Evolutionary conservation across 2,113 vertebrate genomes (phyloP).

Genomic region (Parus major): DNA sequence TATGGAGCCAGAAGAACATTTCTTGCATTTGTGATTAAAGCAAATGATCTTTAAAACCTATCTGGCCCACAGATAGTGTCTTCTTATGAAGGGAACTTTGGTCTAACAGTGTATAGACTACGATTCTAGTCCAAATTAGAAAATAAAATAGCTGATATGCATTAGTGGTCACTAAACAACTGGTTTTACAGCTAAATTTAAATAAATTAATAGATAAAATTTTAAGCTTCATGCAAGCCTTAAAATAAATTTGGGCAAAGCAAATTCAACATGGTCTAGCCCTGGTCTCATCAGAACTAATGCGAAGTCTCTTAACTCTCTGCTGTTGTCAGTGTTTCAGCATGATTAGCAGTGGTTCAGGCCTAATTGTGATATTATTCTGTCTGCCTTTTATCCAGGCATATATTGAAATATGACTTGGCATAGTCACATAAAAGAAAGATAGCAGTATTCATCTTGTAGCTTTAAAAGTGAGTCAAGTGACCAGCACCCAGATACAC

Average conservation of each 20-base stretch:
- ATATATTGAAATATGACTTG: not conserved
- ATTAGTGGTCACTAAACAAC: not conserved
- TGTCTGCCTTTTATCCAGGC: not conserved
- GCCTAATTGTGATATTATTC: not conserved
- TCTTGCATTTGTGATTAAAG: not conserved
- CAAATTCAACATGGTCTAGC: not conserved
- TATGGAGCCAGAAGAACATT: not conserved
- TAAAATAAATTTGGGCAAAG: not conserved
- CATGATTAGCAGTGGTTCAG: not conserved
- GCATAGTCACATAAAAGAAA: rapidly evolving
- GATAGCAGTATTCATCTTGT: not conserved
- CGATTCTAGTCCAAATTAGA: not conserved
- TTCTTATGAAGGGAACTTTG: not conserved
- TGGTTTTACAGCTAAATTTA: not conserved
- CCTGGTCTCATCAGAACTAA: not conserved
- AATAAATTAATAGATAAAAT: not conserved
- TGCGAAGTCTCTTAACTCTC: not conserved
- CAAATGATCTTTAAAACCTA: not conserved
- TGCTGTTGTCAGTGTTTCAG: not conserved
- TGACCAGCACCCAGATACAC: not conserved
- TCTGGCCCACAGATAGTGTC: not conserved
- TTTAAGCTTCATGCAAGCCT: not conserved
- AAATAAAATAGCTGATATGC: not conserved
- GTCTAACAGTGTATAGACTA: not conserved
- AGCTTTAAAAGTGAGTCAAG: not conserved